Conservation (phyloP, 2,113 vertebrate genomes). For the Nibea albiflora region DNA sequence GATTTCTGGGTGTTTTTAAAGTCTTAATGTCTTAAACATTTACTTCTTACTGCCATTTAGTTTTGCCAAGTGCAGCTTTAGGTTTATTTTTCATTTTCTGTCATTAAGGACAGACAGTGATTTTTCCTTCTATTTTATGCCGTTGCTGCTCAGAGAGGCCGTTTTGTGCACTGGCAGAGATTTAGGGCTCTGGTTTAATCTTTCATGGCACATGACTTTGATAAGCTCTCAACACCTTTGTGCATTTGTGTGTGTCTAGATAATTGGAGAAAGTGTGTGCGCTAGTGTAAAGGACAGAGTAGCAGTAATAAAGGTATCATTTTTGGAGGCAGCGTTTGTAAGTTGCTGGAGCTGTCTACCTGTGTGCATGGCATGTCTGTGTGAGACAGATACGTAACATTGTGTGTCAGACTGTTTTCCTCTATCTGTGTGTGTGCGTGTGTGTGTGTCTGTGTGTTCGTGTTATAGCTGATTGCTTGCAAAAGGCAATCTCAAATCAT, state of each 20-base stretch:
- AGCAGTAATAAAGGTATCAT: background rate
- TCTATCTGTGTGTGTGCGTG: background rate
- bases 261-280: background rate
- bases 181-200: background rate
- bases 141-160: conserved; percentile 5
- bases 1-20: background rate
- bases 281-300: background rate
- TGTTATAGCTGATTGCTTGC: conserved; percentile 4
- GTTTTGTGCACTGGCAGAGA: conserved; percentile 27
- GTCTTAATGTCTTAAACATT: conserved; percentile 7
- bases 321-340: background rate
- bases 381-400: background rate
- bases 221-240: conserved; percentile 15
- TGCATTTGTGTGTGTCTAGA: conserved; percentile 24
- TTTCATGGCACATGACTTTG: conserved; percentile 3
- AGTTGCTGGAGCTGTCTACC: background rate
- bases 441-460: background rate
- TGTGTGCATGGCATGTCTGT: background rate
- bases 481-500: conserved; percentile 10
- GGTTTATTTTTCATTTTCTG: background rate
- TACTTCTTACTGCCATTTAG: background rate
- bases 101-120: background rate
- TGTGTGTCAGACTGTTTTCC: background rate
- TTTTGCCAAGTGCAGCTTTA: background rate
- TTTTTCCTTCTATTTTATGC: background rate